Percentiles rank a stretch among this genome's conserved stretches.
phyloP scores from a whole-genome alignment of 2,113 vertebrate genomes.

The Campylorhamphus procurvoides region DNA sequence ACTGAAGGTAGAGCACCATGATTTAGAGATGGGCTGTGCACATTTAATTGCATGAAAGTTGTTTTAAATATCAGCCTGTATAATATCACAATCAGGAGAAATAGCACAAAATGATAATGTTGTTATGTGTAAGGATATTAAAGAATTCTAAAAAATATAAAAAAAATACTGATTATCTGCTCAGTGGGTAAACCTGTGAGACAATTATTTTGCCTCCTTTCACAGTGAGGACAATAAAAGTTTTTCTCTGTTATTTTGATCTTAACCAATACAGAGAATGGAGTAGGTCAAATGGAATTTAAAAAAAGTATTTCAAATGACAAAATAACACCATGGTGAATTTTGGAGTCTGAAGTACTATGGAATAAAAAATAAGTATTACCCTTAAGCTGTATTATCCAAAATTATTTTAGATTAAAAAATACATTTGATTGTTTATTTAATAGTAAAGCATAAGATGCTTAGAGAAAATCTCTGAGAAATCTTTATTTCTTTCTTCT shows the following conservation, averaged over 20 bases:
- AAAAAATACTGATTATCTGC: neutral
- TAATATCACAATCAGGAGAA: neutral
- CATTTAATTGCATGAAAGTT: neutral
- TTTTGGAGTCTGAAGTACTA: neutral
- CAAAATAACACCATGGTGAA: neutral
- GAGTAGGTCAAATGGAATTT: neutral
- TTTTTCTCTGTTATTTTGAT: neutral
- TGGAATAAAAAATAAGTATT: neutral
- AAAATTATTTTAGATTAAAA: neutral
- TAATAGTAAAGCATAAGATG: neutral
- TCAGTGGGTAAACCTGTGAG: neutral
- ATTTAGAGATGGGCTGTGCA: neutral
- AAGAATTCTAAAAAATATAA: neutral
- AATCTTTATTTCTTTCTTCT: neutral
- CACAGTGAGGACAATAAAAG: neutral
- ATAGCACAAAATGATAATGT: neutral
- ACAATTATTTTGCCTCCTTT: neutral
- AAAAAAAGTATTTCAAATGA: neutral
- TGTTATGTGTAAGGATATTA: neutral
- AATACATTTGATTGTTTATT: neutral
- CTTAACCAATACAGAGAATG: neutral
- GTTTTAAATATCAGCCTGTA: neutral
- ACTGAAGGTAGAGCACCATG: neutral
- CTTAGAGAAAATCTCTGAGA: neutral
- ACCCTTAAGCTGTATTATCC: neutral